A percentile compares a stretch with the other conserved stretches of the same genome.
phyloP scores from a whole-genome alignment of 2,113 vertebrate species.

The Hypocryptadius cinnamomeus region DNA sequence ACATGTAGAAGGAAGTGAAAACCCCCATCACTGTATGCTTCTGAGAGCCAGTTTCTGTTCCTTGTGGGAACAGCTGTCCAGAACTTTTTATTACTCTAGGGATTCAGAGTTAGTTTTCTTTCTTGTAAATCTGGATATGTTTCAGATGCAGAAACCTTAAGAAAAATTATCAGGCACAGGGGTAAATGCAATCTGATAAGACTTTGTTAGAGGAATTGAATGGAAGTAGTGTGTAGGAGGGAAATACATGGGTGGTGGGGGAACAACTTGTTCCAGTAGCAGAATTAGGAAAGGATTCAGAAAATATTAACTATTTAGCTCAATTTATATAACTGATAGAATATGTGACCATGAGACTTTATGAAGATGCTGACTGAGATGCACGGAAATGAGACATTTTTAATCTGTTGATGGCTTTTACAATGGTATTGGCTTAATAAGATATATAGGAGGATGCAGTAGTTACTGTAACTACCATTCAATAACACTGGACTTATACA shows the following conservation, averaged over 20 bases:
- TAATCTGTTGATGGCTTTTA: not conserved
- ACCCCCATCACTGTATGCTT: not conserved
- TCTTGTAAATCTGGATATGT: not conserved
- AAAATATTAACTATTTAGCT: conserved; percentile 31
- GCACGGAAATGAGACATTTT: not conserved
- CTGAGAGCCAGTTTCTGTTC: not conserved
- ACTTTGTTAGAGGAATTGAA: not conserved
- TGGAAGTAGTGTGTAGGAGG: conserved; percentile 13
- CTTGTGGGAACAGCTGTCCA: not conserved
- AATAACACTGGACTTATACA: not conserved
- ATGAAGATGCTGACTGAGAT: not conserved
- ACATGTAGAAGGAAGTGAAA: not conserved
- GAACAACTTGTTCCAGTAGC: conserved; percentile 21
- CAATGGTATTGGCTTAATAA: not conserved
- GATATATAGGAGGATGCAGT: not conserved
- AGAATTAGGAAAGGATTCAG: conserved; percentile 10
- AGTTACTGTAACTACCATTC: not conserved
- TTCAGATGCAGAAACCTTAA: not conserved
- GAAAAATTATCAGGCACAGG: not conserved
- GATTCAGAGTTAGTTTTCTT: not conserved
- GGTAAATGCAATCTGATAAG: not conserved
- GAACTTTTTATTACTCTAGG: not conserved
- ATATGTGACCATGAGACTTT: not conserved
- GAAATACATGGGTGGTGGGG: not conserved
- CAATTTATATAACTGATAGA: not conserved